These are phyloP conservation scores for Pseudorhiza aurosa DNA, from an alignment of 30 jellyfish, hydroid and myxozoan species.

Conservation along the genomic window DNA sequence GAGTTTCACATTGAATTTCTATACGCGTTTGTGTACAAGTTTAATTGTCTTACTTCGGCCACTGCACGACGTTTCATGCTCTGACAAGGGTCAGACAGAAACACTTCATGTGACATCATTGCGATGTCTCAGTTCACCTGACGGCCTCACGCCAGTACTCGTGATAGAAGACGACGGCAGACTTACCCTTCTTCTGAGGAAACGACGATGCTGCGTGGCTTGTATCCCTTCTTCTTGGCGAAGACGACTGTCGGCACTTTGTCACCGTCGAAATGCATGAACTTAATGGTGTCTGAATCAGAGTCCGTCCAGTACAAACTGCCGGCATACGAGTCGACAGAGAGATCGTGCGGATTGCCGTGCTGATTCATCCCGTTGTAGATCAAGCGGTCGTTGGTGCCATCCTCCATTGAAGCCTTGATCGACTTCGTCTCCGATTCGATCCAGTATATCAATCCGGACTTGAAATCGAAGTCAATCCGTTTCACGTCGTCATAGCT, in stretches of 20 bases:
- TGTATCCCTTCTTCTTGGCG: constrained; percentile 46
- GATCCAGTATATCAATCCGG: constrained; percentile 84
- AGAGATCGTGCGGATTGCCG: constrained; percentile 72
- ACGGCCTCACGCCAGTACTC: too few species aligned
- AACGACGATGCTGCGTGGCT: constrained; percentile 82
- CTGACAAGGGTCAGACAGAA: too few species aligned
- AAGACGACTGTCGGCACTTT: constrained; percentile 49
- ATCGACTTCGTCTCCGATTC: constrained; percentile 58
- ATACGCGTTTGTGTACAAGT: too few species aligned
- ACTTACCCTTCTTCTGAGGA: constrained; percentile 85
- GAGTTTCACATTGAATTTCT: too few species aligned
- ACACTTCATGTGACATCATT: too few species aligned
- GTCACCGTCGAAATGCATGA: constrained; percentile 55
- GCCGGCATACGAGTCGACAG: constrained; percentile 89
- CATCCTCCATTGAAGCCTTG: constrained; percentile 69
- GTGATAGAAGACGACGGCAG: too few species aligned
- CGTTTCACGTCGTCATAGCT: constrained; percentile 42
- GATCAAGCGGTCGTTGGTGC: constrained; percentile 35
- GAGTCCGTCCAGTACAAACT: constrained; percentile 88
- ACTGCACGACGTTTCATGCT: too few species aligned
- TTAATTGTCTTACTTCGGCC: too few species aligned
- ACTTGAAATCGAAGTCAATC: constrained; percentile 74
- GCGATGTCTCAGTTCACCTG: too few species aligned
- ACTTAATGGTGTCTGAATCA: constrained; percentile 63
- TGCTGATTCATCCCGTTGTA: background rate